Conservation (phyloP, 2,888 invertebrate genomes). For the Watsonalla cultraria region DNA sequence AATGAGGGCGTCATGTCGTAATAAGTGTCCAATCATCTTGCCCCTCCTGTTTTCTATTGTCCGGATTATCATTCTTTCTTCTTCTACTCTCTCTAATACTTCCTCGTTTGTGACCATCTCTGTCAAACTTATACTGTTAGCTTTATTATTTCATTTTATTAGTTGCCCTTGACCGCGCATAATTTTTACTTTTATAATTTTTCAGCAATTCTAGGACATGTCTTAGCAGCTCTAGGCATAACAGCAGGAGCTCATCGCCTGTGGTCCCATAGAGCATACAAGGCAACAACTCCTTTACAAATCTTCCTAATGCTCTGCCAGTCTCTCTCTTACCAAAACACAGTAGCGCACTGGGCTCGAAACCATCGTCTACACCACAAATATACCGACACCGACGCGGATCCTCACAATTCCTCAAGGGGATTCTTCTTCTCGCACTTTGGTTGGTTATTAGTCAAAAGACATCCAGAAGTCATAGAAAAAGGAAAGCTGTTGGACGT, state of each 20-base stretch:
- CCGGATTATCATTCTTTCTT: too few species aligned
- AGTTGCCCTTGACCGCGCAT: too few species aligned
- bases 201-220: too few species aligned
- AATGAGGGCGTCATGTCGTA: too few species aligned
- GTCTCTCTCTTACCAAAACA: conserved; percentile 40
- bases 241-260: conserved; percentile 35
- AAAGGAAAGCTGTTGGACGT: conserved; percentile 85
- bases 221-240: conserved; percentile 14
- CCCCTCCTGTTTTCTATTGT: too few species aligned
- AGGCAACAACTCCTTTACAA: conserved; percentile 29
- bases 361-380: conserved; percentile 66
- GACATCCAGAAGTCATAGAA: conserved; percentile 86
- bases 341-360: conserved; percentile 48
- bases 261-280: conserved; percentile 32
- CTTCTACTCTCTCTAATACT: too few species aligned
- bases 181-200: too few species aligned
- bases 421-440: conserved; percentile 92
- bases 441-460: conserved; percentile 87
- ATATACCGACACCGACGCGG: conserved; percentile 87
- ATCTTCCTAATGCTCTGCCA: conserved; percentile 23
- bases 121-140: too few species aligned
- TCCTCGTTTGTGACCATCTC: too few species aligned
- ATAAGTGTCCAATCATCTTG: too few species aligned
- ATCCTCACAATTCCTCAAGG: conserved; percentile 86
- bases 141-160: too few species aligned